Percentiles rank a stretch among this genome's conserved stretches.
These are phyloP conservation scores for Natrix natrix DNA, from an alignment of 2,797 vertebrate species.

Conservation along the genomic window DNA sequence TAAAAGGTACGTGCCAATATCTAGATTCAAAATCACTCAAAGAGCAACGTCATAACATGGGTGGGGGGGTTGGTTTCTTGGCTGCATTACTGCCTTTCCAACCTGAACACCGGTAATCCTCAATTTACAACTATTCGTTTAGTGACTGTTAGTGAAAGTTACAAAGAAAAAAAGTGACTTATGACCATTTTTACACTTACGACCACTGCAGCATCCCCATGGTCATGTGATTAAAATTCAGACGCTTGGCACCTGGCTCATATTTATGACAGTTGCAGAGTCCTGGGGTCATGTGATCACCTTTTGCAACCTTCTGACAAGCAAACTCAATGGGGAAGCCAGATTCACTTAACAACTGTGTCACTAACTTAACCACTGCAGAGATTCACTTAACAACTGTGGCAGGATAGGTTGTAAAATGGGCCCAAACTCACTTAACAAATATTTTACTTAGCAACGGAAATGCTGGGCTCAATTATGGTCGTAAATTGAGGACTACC, in stretches of 20 bases:
- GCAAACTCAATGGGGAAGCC: neutral
- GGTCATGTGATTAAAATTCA: neutral
- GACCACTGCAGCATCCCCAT: neutral
- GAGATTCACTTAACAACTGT: neutral
- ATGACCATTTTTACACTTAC: neutral
- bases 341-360: neutral
- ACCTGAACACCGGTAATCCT: neutral
- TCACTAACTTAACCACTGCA: neutral
- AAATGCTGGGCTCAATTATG: neutral
- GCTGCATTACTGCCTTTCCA: neutral
- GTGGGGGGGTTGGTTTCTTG: neutral
- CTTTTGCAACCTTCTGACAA: neutral
- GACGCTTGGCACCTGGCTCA: neutral
- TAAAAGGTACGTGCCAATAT: conserved; percentile 80
- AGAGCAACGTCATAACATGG: fast-evolving
- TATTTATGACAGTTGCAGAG: neutral
- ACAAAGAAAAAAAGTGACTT: neutral
- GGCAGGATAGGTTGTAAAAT: neutral
- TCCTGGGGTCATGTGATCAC: neutral
- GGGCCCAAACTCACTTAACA: neutral
- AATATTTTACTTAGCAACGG: neutral
- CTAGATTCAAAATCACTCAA: neutral
- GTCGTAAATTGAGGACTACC: neutral
- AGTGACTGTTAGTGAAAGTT: neutral
- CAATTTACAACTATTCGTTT: neutral